Percentiles rank a stretch among this genome's conserved stretches.
These are phyloP conservation scores for Platorchestia sp. DNA, from an alignment of 1,140 invertebrate genomes.

Conservation along the genomic window DNA sequence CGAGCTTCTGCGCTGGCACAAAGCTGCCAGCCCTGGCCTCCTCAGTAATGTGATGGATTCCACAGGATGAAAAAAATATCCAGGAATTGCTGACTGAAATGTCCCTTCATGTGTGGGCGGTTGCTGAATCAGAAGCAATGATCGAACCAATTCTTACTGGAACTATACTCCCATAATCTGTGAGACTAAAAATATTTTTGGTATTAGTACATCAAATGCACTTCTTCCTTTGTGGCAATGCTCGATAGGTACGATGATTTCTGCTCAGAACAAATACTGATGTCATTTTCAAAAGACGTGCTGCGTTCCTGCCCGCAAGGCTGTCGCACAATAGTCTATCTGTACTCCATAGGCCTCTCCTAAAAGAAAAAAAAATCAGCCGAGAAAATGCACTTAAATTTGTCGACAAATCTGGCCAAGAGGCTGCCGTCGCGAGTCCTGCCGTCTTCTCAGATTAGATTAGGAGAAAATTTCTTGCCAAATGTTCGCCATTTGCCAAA, in stretches of 20 bases:
- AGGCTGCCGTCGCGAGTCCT: not conserved
- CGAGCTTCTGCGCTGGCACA: not conserved
- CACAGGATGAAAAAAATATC: not conserved
- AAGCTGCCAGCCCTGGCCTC: not conserved
- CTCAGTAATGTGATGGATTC: not conserved
- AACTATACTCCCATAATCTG: no score
- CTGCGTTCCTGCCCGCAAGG: not conserved
- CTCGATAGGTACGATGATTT: not conserved
- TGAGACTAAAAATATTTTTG: no score
- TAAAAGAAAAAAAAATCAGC: not conserved
- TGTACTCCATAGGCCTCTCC: not conserved
- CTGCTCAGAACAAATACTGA: not conserved
- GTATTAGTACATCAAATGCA: not conserved
- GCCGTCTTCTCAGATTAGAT: not conserved
- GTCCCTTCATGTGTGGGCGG: not conserved
- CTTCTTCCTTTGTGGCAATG: not conserved
- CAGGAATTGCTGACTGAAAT: not conserved
- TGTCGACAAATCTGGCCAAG: not conserved
- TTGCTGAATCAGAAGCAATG: not conserved
- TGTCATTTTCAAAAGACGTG: not conserved
- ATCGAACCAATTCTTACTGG: no score
- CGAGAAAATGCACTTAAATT: not conserved
- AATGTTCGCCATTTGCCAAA: slow-evolving; percentile 10
- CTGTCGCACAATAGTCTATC: not conserved
- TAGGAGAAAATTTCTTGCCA: not conserved